Conservation (phyloP, 2,888 invertebrate species). For the Druceiella hillmani region DNA sequence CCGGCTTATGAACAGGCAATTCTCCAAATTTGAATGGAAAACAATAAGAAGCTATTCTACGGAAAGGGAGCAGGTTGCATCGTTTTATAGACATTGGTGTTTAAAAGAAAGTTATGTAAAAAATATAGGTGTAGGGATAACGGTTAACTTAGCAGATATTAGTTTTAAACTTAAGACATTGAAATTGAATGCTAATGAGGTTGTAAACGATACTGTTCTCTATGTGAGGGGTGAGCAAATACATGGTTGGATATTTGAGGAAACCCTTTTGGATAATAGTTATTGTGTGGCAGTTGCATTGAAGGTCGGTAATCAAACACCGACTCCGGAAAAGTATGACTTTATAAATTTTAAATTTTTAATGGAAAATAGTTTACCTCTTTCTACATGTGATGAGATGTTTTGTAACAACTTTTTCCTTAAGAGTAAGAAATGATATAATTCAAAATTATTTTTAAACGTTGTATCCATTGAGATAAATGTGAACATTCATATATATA, state of each 20-base stretch:
- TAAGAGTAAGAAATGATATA: too few species aligned
- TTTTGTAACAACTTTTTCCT: too few species aligned
- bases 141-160: conserved; percentile 67
- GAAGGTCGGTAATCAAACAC: conserved; percentile 32
- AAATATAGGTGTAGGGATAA: conserved; percentile 82
- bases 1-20: conserved; percentile 79
- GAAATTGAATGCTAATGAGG: conserved; percentile 36
- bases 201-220: conserved; percentile 60
- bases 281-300: conserved; percentile 78
- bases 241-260: conserved; percentile 75
- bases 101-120: conserved; percentile 94
- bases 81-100: conserved; percentile 89
- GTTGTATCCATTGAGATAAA: too few species aligned
- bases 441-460: too few species aligned
- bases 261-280: conserved; percentile 66
- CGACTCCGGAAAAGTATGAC: too few species aligned
- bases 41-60: conserved; percentile 54
- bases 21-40: conserved; percentile 76
- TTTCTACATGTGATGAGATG: too few species aligned
- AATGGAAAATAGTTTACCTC: too few species aligned
- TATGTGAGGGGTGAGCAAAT: conserved; percentile 53
- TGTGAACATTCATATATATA: too few species aligned
- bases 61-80: conserved; percentile 62
- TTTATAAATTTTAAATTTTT: too few species aligned
- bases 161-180: conserved; percentile 65